Conservation (phyloP, 2,113 vertebrate species). For the Oophaga pumilio region DNA sequence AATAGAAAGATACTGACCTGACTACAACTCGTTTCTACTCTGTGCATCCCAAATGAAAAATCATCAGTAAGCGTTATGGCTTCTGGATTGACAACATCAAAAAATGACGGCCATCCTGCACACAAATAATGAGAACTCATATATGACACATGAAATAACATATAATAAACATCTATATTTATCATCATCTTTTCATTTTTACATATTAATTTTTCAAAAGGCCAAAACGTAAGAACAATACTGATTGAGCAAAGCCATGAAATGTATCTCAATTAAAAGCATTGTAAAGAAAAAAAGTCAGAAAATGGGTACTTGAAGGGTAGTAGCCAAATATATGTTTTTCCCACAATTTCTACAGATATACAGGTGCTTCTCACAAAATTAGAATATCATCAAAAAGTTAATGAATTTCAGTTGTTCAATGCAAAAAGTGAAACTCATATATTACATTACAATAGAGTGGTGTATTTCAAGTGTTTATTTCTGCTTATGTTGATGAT, state of each 20-base stretch:
- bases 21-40: conserved; percentile 90
- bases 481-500: no score
- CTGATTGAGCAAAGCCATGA: background rate
- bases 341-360: background rate
- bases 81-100: conserved; percentile 82
- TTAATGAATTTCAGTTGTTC: no score
- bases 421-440: no score
- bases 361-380: no score
- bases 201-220: background rate
- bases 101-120: conserved; percentile 97
- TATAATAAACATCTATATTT: background rate
- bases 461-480: no score
- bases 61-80: conserved; percentile 79
- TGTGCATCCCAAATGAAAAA: conserved; percentile 92
- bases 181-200: background rate
- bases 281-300: background rate
- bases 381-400: no score
- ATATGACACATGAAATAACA: background rate
- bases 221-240: background rate
- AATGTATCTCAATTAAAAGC: background rate
- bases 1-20: conserved; percentile 77
- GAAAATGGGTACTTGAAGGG: background rate
- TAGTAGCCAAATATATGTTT: background rate
- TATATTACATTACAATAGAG: no score
- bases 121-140: background rate